Base-by-base conservation (phyloP, 2,797 vertebrate genomes). In the Pogonophryne albipinna region DNA sequence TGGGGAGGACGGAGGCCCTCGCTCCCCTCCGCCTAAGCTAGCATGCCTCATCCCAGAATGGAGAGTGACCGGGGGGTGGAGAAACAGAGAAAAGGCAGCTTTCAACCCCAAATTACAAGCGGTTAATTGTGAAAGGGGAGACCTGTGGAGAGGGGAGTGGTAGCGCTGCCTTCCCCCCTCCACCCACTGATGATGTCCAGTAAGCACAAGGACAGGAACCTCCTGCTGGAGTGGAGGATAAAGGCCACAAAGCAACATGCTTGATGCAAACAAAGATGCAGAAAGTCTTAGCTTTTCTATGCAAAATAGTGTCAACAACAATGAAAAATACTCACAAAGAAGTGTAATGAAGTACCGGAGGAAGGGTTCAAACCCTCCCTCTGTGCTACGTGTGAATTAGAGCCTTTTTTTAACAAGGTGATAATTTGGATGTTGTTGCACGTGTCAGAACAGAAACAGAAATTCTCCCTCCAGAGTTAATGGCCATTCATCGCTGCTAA, bases 81-180 rank as follows among this genome's bases (percentile, higher is more conserved):
- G 75, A 42, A 71, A 74, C 58, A 66, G 82, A 74, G 83, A 83
- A 91, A 93, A 87, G 87, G 67, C 80, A 61, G 82, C 90, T 94
- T 94, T 94, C 82, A 87, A 85, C 87, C 87, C 83, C 89, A 91
- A 92, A 93, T 93, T 92, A 95, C 91, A 82, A 90, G 85, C 86
- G 88, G 84, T 93, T 94, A 94, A 95, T 95, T 94, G 94, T 95
- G 85, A 93, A 94, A 92, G 89, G 79, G 88, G 88, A 76, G 90
- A 90, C 93, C 90, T 91, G 90, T 71, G 85, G 92, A 92, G 92
- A 89, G 85, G 82, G 90, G 88, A 87, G 91, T 71, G 84, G 90
- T 76, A 12, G 86, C 38, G 63, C 73, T 82, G 73, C 80, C 88
- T 64, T 31, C 74, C 68, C 62, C 55, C 56, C 1, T n/a, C 46